Conservation (phyloP, 2,113 vertebrate species). For the Burhinus oedicnemus region DNA sequence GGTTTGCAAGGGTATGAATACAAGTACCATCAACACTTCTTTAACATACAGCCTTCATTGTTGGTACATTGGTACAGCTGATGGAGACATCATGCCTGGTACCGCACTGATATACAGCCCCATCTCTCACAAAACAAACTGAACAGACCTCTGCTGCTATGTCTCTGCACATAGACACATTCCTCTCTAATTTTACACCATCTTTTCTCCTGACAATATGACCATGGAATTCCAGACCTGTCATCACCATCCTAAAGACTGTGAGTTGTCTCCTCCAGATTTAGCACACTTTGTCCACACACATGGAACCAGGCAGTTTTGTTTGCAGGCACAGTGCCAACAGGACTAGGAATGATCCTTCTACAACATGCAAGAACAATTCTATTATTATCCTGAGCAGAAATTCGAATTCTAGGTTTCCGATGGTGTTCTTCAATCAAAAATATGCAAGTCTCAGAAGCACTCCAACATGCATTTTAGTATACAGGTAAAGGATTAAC, state of each 20-base stretch:
- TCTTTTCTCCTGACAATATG: background rate
- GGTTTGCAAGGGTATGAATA: background rate
- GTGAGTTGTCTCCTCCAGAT: background rate
- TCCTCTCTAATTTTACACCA: background rate
- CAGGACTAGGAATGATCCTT: background rate
- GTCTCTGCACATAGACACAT: background rate
- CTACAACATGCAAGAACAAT: background rate
- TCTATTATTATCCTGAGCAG: background rate
- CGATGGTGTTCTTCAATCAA: background rate
- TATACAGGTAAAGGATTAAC: background rate
- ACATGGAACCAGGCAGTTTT: background rate
- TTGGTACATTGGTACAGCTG: background rate
- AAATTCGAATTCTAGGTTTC: background rate
- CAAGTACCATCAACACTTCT: background rate
- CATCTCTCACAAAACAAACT: background rate
- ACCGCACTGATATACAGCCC: rapidly evolving
- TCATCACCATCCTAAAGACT: background rate
- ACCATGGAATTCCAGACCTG: background rate
- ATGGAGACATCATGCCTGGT: background rate
- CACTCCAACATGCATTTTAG: background rate
- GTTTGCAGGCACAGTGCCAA: background rate
- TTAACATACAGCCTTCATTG: background rate
- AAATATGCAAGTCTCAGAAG: background rate
- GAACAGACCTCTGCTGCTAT: background rate
- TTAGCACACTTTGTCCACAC: background rate